These are phyloP conservation scores for Vulpes ferrilata DNA, from an alignment of 2,113 vertebrate species.

Conservation along the genomic window DNA sequence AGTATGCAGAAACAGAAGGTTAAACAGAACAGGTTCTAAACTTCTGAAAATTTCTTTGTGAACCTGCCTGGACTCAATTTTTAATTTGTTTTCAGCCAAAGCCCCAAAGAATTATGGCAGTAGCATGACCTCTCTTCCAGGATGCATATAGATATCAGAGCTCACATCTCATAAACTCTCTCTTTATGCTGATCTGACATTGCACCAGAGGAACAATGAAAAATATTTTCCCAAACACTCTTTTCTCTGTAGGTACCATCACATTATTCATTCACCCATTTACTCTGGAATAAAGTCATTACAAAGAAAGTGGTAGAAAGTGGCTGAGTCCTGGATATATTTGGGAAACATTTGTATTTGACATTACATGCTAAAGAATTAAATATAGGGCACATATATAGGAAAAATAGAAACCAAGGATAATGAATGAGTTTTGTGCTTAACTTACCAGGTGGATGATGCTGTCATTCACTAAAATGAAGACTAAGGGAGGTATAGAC, in stretches of 20 bases:
- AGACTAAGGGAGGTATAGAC: background rate
- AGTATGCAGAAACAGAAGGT: background rate
- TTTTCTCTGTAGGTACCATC: background rate
- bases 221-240: background rate
- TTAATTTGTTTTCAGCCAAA: constrained; percentile 30
- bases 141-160: background rate
- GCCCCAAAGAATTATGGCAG: background rate
- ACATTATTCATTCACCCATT: background rate
- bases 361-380: background rate
- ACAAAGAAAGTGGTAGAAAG: background rate
- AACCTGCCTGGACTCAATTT: constrained; percentile 22
- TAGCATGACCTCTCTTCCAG: background rate
- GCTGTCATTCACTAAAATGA: background rate
- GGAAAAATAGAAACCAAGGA: background rate
- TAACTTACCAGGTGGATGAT: background rate
- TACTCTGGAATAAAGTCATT: background rate
- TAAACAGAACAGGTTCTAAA: background rate
- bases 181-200: background rate
- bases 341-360: background rate
- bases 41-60: background rate
- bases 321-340: background rate
- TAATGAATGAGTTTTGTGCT: background rate
- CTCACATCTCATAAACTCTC: background rate
- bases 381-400: background rate
- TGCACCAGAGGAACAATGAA: background rate